A percentile compares a stretch with the other conserved stretches of the same genome.
phyloP scores from a whole-genome alignment of 2,888 invertebrate genomes.

The Agrotis exclamationis region DNA sequence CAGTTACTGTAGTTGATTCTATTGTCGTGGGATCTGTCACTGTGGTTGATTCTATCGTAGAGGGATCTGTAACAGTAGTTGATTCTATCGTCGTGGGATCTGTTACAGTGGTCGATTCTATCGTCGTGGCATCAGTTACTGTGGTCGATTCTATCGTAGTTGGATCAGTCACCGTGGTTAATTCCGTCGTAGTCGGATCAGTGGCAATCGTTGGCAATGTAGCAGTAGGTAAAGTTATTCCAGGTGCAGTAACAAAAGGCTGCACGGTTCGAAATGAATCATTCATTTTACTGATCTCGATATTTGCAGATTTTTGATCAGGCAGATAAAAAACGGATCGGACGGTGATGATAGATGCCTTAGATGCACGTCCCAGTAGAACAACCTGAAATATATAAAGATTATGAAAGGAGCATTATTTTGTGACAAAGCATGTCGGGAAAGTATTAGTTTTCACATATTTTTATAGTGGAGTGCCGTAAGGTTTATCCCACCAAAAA shows the following conservation, averaged over 20 bases:
- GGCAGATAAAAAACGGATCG: slow-evolving; percentile 41
- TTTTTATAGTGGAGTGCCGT: no score
- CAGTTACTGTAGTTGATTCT: background rate
- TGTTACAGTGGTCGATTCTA: slow-evolving; percentile 19
- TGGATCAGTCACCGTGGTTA: background rate
- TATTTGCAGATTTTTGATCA: background rate
- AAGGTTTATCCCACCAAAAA: no score
- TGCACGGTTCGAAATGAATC: background rate
- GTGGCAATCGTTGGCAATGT: slow-evolving; percentile 17
- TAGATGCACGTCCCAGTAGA: slow-evolving; percentile 44
- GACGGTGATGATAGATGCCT: slow-evolving; percentile 45
- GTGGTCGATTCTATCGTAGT: slow-evolving; percentile 17
- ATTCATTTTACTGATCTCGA: background rate
- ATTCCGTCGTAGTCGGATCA: background rate
- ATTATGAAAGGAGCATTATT: background rate
- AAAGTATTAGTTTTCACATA: no score
- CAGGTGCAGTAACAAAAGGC: background rate
- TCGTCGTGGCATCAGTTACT: background rate
- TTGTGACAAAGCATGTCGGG: background rate
- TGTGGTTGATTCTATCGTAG: background rate
- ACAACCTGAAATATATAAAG: slow-evolving; percentile 59
- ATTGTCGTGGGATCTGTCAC: background rate
- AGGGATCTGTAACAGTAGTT: slow-evolving; percentile 8
- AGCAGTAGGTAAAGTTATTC: slow-evolving; percentile 26
- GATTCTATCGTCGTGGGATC: slow-evolving; percentile 10